Evolutionary conservation across 1,140 invertebrate species (phyloP).

Genomic region (Saccostrea cuccullata): DNA sequence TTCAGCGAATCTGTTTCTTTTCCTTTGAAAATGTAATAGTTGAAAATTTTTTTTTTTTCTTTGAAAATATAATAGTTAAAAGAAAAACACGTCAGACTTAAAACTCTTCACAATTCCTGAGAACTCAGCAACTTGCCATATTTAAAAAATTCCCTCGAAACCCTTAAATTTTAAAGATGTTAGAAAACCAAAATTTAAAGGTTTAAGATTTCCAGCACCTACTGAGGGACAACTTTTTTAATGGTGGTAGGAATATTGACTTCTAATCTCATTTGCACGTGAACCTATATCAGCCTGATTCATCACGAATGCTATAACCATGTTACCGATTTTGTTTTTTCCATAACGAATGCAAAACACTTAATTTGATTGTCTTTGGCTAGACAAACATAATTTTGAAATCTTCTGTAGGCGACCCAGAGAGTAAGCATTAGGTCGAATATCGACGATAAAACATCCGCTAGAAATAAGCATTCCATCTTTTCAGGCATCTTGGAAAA

Average conservation of each 20-base stretch:
- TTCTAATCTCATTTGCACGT: background rate
- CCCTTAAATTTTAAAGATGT: background rate
- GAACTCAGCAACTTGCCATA: no score
- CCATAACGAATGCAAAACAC: background rate
- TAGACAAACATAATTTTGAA: conserved; percentile 32
- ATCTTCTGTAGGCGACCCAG: conserved; percentile 17
- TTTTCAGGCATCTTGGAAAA: background rate
- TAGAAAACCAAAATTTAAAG: background rate
- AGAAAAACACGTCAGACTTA: no score
- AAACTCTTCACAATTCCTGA: no score
- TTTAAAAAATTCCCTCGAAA: no score
- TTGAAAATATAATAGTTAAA: no score
- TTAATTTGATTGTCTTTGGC: conserved; percentile 26
- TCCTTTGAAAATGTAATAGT: no score
- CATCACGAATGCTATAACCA: background rate
- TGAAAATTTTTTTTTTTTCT: no score
- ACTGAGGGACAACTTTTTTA: background rate
- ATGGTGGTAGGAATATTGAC: background rate
- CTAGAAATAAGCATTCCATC: background rate
- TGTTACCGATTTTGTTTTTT: background rate
- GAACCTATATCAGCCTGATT: background rate
- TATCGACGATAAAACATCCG: background rate
- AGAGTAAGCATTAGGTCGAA: background rate
- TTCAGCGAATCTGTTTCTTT: no score
- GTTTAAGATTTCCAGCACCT: background rate